Conservation (phyloP, 1,140 invertebrate species). For the Neoseiulus cucumeris region DNA sequence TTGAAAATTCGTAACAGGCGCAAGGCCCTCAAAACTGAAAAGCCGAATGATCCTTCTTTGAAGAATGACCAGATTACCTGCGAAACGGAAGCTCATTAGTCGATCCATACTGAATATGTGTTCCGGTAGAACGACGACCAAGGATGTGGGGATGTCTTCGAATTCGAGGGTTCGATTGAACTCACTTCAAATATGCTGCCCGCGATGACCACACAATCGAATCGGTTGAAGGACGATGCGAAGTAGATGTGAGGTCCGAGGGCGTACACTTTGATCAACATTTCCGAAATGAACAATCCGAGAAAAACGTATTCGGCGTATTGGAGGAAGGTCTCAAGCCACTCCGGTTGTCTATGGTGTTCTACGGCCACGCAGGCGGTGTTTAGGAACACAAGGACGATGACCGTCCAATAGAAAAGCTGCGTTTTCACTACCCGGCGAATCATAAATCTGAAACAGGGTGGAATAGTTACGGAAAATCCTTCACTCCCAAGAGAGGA, state of each 20-base stretch:
- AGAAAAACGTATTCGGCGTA: conserved; percentile 96
- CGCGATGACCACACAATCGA: conserved; percentile 58
- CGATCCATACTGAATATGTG: too few relatives aligned
- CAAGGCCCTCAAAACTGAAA: conserved; percentile 93
- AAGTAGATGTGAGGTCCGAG: conserved; percentile 92
- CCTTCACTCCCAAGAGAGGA: too few relatives aligned
- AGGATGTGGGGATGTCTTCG: neutral
- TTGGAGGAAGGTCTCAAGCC: conserved; percentile 39
- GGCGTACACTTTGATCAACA: conserved; percentile 98
- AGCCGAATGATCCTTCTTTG: conserved; percentile 92
- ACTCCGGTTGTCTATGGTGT: conserved; percentile 85
- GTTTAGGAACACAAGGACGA: conserved; percentile 96
- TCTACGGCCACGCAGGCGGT: conserved; percentile 96
- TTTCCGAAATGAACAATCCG: conserved; percentile 94
- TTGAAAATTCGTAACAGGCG: conserved; percentile 97
- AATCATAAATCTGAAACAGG: conserved; percentile 58
- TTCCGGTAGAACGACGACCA: neutral
- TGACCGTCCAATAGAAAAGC: conserved; percentile 99
- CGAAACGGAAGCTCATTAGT: neutral
- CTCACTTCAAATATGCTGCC: conserved; percentile 72
- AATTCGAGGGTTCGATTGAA: neutral
- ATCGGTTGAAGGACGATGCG: conserved; percentile 91
- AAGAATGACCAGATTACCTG: conserved; percentile 67
- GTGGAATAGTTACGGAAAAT: conserved; percentile 18
- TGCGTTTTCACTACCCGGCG: conserved; percentile 88